phyloP scores from a whole-genome alignment of 1,140 invertebrate species.

The Listronotus oregonensis region DNA sequence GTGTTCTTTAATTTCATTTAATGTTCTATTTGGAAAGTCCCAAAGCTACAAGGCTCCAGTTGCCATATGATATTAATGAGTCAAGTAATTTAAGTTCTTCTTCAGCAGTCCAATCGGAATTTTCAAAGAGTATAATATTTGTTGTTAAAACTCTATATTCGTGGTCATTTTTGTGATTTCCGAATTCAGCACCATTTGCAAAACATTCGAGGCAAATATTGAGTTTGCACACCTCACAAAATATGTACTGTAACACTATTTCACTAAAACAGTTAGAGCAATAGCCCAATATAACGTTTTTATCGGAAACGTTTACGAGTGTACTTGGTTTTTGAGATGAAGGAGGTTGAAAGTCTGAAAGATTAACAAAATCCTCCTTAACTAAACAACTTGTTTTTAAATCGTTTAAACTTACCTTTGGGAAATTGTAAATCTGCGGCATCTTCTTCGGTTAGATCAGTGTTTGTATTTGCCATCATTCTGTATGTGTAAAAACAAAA shows the following conservation, averaged over 20 bases:
- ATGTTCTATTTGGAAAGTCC: constrained; percentile 68
- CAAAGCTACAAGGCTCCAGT: constrained; percentile 78
- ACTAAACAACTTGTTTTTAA: not conserved
- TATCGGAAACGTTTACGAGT: constrained; percentile 20
- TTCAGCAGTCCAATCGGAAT: constrained; percentile 75
- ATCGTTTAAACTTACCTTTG: constrained; percentile 68
- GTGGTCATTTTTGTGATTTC: constrained; percentile 73
- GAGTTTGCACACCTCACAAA: constrained; percentile 70
- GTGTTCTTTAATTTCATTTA: constrained; percentile 76
- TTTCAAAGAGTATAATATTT: constrained; percentile 76
- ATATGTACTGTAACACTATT: constrained; percentile 72
- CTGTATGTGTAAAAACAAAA: no score
- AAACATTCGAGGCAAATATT: constrained; percentile 77
- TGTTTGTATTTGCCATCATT: constrained; percentile 49
- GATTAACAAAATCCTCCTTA: constrained; percentile 19
- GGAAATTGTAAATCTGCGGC: constrained; percentile 85
- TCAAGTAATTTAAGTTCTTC: constrained; percentile 76
- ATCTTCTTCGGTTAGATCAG: constrained; percentile 79
- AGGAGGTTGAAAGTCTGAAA: constrained; percentile 30
- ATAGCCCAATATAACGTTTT: constrained; percentile 30
- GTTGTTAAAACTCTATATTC: constrained; percentile 74
- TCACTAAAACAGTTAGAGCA: constrained; percentile 57
- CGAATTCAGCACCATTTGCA: constrained; percentile 71
- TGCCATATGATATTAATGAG: constrained; percentile 68
- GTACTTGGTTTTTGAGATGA: not conserved